Conservation (phyloP, 2,113 vertebrate species). For the Apodemus speciosus region DNA sequence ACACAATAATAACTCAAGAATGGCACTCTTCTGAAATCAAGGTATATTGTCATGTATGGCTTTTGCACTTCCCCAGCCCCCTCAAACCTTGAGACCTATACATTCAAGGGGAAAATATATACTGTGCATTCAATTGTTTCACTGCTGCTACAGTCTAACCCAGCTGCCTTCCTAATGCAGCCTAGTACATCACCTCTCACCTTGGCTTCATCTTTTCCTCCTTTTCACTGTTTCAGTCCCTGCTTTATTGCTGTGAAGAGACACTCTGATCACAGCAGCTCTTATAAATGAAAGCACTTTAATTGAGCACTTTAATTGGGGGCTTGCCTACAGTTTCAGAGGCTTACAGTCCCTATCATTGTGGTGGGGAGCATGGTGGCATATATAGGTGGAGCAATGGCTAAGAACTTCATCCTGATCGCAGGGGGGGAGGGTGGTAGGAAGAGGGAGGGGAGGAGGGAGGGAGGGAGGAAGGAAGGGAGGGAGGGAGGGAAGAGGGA, state of each 20-base stretch:
- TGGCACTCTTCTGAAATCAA: neutral
- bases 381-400: neutral
- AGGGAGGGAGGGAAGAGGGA: no score
- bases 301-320: neutral
- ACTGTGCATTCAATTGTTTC: neutral
- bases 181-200: neutral
- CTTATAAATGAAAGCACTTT: neutral
- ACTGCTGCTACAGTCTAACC: neutral
- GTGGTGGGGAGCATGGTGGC: neutral
- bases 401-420: neutral
- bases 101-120: neutral
- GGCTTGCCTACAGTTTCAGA: neutral
- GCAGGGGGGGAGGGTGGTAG: no score
- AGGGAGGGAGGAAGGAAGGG: no score
- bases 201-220: neutral
- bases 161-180: neutral
- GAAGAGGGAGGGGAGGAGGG: no score
- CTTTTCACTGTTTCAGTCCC: neutral
- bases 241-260: neutral
- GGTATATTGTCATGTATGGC: neutral
- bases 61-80: neutral
- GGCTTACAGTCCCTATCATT: neutral
- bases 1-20: neutral
- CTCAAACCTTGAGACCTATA: neutral
- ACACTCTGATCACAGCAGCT: no score